Percentiles rank a stretch among this genome's conserved stretches.
Conservation (phyloP, 2,797 vertebrate species). For the Amblyraja radiata region DNA sequence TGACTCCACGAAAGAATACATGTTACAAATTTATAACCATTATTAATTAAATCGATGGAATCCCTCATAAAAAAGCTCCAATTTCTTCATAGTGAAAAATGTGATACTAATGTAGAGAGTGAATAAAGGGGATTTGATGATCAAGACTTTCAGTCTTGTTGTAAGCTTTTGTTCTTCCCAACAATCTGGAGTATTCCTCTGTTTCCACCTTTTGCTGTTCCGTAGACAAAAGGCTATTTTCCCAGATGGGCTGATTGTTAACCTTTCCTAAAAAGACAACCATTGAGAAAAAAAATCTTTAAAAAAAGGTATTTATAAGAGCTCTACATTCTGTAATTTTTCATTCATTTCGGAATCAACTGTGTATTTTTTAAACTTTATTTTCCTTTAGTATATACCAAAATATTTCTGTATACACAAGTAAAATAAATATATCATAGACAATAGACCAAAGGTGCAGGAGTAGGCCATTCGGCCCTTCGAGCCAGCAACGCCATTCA, state of each 20-base stretch:
- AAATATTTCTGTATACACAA: not conserved
- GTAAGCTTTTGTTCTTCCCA: not conserved
- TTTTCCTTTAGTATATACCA: not conserved
- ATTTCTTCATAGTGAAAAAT: not conserved
- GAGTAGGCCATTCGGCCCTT: too few species aligned
- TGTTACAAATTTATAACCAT: not conserved
- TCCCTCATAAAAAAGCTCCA: not conserved
- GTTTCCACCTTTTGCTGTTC: not conserved
- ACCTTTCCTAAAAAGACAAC: not conserved
- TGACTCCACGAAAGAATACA: not conserved
- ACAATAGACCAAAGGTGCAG: too few species aligned
- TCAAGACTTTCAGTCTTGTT: not conserved
- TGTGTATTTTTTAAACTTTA: not conserved
- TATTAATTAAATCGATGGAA: not conserved
- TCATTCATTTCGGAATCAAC: not conserved
- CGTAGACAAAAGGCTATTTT: not conserved
- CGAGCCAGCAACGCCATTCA: too few species aligned
- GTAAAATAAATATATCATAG: too few species aligned
- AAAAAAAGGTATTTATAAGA: not conserved
- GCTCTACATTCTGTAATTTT: not conserved
- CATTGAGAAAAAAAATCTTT: too few species aligned
- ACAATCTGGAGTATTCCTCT: too few species aligned
- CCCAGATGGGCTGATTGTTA: not conserved
- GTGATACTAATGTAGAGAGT: not conserved
- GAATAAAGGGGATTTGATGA: not conserved